Conservation (phyloP, 2,888 invertebrate species). For the Machimus atricapillus region DNA sequence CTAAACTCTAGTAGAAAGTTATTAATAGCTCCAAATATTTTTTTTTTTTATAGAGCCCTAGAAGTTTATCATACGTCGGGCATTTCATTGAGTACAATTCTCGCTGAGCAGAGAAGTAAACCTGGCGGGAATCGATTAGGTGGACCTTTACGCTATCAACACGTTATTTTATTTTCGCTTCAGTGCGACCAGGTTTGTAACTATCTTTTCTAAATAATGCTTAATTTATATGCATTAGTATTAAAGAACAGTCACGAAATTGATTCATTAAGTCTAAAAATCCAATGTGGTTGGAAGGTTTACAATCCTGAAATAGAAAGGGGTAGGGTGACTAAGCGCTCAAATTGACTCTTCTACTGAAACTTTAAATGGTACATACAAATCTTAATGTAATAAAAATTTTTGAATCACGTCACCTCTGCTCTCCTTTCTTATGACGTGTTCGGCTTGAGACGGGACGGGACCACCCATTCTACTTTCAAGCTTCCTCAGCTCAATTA, state of each 20-base stretch:
- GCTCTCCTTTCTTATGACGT: not conserved
- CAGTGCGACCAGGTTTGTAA: constrained; percentile 76
- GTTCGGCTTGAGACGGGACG: not conserved
- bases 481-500: not conserved
- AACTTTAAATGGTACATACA: not conserved
- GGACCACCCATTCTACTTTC: not conserved
- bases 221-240: too few relatives aligned
- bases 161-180: constrained; percentile 84
- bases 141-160: constrained; percentile 76
- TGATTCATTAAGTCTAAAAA: too few relatives aligned
- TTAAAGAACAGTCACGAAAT: too few relatives aligned
- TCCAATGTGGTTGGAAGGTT: too few relatives aligned
- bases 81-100: constrained; percentile 54
- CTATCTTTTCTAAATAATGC: not conserved
- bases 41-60: constrained; percentile 53
- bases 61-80: constrained; percentile 59
- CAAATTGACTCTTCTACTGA: too few relatives aligned
- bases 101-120: constrained; percentile 56
- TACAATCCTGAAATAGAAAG: too few relatives aligned
- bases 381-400: not conserved
- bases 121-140: constrained; percentile 70
- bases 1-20: too few relatives aligned
- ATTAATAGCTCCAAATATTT: not conserved
- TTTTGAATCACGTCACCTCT: not conserved
- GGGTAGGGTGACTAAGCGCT: too few relatives aligned